Percentiles rank a stretch among this genome's conserved stretches.
Evolutionary conservation across 2,888 invertebrate genomes (phyloP).

Genomic region (Allacma fusca): DNA sequence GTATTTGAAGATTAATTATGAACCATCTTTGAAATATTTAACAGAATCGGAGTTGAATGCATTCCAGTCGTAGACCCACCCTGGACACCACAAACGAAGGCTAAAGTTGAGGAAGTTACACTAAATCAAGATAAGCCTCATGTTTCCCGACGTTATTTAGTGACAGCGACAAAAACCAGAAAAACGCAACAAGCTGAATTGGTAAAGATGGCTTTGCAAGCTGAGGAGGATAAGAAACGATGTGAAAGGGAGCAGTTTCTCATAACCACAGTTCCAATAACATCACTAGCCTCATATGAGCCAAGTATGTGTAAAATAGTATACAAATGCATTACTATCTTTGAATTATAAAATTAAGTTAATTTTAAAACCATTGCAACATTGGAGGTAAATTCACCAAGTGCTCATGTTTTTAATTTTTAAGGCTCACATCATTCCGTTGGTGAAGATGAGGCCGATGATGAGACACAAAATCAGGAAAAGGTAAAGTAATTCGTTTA

Average conservation of each 20-base stretch:
- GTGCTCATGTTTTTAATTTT: too few relatives aligned
- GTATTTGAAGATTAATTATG: too few relatives aligned
- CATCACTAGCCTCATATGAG: slow-evolving; percentile 93
- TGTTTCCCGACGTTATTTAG: slow-evolving; percentile 79
- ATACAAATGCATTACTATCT: too few relatives aligned
- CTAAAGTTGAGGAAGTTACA: slow-evolving; percentile 98
- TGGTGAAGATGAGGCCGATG: slow-evolving; percentile 60
- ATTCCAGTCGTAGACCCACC: slow-evolving; percentile 96
- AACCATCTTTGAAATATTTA: too few relatives aligned
- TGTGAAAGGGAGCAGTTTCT: slow-evolving; percentile 95
- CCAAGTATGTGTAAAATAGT: slow-evolving; percentile 81
- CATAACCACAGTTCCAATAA: slow-evolving; percentile 94
- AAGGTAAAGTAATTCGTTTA: slow-evolving; percentile 38
- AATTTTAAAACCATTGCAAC: too few relatives aligned
- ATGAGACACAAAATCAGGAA: slow-evolving; percentile 54
- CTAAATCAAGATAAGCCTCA: slow-evolving; percentile 82
- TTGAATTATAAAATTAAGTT: too few relatives aligned
- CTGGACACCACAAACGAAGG: slow-evolving; percentile 97
- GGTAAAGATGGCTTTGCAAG: slow-evolving; percentile 91
- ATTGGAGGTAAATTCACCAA: too few relatives aligned
- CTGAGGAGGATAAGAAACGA: slow-evolving; percentile 93
- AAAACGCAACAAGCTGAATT: slow-evolving; percentile 99
- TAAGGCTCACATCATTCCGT: slow-evolving; percentile 59
- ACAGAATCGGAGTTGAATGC: slow-evolving; percentile 90
- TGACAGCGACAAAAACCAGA: slow-evolving; percentile 97